Evolutionary conservation across 2,888 invertebrate genomes (phyloP).

Genomic region (Oligia fasciuncula): DNA sequence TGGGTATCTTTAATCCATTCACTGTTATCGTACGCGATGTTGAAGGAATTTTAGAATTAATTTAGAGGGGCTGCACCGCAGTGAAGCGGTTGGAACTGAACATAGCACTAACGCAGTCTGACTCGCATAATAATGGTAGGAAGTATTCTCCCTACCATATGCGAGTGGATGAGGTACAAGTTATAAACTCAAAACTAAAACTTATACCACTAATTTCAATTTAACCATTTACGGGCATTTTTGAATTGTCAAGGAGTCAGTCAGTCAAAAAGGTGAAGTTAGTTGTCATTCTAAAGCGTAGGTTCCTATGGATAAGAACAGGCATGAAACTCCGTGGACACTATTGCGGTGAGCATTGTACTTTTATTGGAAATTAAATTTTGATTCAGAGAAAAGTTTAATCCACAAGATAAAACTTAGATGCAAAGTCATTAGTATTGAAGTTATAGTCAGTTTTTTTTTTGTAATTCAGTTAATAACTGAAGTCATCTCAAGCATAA

Average conservation of each 20-base stretch:
- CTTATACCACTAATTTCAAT: neutral
- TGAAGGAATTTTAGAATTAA: constrained; percentile 27
- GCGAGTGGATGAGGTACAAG: neutral
- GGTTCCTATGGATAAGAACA: neutral
- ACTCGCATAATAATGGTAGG: constrained; percentile 14
- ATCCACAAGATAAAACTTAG: neutral
- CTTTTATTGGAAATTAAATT: neutral
- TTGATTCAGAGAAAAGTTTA: neutral
- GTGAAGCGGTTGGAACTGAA: constrained; percentile 17
- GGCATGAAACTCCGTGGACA: neutral
- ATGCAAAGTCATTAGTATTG: neutral
- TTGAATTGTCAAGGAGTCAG: neutral
- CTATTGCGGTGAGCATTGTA: neutral
- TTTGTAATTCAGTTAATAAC: neutral
- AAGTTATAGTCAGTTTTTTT: neutral
- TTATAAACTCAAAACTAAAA: neutral
- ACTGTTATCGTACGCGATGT: neutral
- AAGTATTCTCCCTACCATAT: neutral
- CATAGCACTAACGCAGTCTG: no score
- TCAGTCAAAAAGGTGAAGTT: neutral
- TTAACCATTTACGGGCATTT: neutral
- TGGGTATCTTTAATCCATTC: constrained; percentile 8
- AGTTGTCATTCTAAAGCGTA: neutral
- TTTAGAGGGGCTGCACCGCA: constrained; percentile 23
- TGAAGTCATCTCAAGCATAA: no score